Evolutionary conservation across 1,140 invertebrate genomes (phyloP), one percentile per base, ranked within the genome.

Genomic region (Lepidostoma basale): DNA sequence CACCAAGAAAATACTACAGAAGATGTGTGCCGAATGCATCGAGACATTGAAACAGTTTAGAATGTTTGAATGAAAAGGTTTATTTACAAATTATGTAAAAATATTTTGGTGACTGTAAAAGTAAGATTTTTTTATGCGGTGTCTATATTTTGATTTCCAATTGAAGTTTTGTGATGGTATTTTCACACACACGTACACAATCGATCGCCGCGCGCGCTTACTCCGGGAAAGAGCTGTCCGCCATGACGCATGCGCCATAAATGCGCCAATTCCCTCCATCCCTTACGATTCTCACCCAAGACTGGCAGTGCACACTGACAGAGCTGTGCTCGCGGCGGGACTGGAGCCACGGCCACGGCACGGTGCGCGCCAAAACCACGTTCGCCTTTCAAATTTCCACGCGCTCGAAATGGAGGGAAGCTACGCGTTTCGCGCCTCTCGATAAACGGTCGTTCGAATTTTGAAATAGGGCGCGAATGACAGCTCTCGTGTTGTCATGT

Each of bases 201-300:
- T 65, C 62, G 62, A 65, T 65, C 62, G 62, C 30, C 54, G 45
- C 62, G 60, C 58, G 36, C 58, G 58, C 39, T 25, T 23, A 62
- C 20, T 30, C 33, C 59, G 26, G 59, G 59, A 42, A 26, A 42
- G 42, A 5, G 28, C 26, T 49, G 23, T 30, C 44, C 23, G 14
- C 23, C 14, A 44, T 14, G 33, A 28, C 62, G 62, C 62, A 40
- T 40, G 62, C 62, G 62, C 62, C 47, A 14, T 39, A 23, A 65
- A 52, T 65, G 62, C 62, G 62, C 62, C 58, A 65, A 65, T 65
- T 65, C 62, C 47, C 62, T 65, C 62, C 62, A 42, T 26, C 62
- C 62, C 62, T 52, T 56, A 56, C 62, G n/a, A 65, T 40, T 40
- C 47, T 40, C 47, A 16, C 22, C 28, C 40, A 40, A 52, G 26